Evolutionary conservation across 2,113 vertebrate genomes (phyloP), one percentile per base, ranked within the genome.

Genomic region (Noctilio leporinus): DNA sequence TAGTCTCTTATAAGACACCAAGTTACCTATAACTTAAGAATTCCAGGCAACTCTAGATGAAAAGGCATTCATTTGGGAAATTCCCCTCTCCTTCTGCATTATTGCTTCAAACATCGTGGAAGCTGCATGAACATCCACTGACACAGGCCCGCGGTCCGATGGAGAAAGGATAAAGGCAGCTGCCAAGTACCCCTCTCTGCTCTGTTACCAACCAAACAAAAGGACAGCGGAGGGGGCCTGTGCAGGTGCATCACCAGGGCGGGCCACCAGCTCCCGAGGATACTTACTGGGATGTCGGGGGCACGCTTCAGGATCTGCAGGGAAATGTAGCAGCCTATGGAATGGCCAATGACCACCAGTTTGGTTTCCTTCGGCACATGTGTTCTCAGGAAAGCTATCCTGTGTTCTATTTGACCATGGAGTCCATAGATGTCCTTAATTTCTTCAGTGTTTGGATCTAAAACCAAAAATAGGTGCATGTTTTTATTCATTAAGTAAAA

Each of bases 371-470:
- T 98, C 28, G 99, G 99, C 33, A 99, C 99, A 1, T 99, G 98
- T 87, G 98, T 97, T 96, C 94, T 98, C 81, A 99, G 97, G 97
- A 99, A 99, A 91, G 98, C 97, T 96, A 99, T 93, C 91, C 99
- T 99, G 98, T 99, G 99, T 84, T 99, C 98, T 67, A 99, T 97
- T 98, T 99, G 99, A 76, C 99, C 99, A 0, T 97, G 97, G 62
- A 99, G 98, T 69, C 99, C 99, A 97, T 99, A 99, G 94, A 99
- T 97, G 80, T 99, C 99, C 4, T 97, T 91, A 26, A 98, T 96
- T 89, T 98, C 97, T 67, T 97, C 97, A 62, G 96, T 95, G 57
- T 98, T 97, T 55, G 97, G 89, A 91, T 99, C 99, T 99, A 97
- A 53, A 98, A 94, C 96, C 2, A 97, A 96, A 97, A 95, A 84